Conservation (phyloP, 2,113 vertebrate species). For the rat (Rattus norvegicus) region GRCr8 NC_086033.1:14735001-14735500, state of each 20-base stretch:
- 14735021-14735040: too few relatives aligned
- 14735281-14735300: not conserved
- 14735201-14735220: not conserved
- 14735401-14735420: not conserved
- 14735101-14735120: too few relatives aligned
- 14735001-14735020: not conserved
- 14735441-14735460: not conserved
- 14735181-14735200: not conserved
- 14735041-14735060: not conserved
- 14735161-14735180: not conserved
- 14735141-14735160: not conserved
- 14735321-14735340: not conserved
- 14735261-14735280: not conserved
- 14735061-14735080: not conserved
- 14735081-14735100: not conserved
- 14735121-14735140: not conserved
- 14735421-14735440: not conserved
- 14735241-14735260: not conserved
- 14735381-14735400: not conserved
- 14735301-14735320: not conserved
- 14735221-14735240: not conserved
- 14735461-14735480: not conserved
- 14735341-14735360: slow-evolving; percentile 10
- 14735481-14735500: not conserved
- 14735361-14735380: not conserved